These are phyloP conservation scores for Athrips mouffetella DNA, from an alignment of 2,888 invertebrate genomes.

Conservation along the genomic window DNA sequence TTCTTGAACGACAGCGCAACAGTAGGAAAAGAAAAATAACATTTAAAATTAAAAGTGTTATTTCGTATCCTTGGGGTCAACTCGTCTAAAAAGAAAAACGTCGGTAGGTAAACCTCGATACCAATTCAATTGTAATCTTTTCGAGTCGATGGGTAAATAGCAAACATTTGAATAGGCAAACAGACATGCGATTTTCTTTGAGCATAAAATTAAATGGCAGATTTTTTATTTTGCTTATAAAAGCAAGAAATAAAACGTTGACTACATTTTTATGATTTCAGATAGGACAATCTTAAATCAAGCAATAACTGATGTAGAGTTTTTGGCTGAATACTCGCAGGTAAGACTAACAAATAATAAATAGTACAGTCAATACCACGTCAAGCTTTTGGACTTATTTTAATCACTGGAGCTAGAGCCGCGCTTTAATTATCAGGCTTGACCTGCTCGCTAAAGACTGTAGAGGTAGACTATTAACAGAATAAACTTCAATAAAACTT, in stretches of 20 bases:
- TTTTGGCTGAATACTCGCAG: slow-evolving; percentile 76
- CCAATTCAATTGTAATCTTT: not conserved
- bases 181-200: slow-evolving; percentile 22
- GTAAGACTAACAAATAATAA: slow-evolving; percentile 49
- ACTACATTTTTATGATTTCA: slow-evolving; percentile 52
- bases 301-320: slow-evolving; percentile 80
- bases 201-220: slow-evolving; percentile 4
- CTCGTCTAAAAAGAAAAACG: no score
- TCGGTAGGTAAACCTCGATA: no score
- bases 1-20: no score
- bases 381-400: no score
- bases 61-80: no score
- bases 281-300: slow-evolving; percentile 83
- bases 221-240: slow-evolving; percentile 2
- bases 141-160: slow-evolving; percentile 10
- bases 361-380: not conserved
- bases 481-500: no score
- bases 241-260: not conserved
- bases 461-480: no score
- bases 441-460: no score
- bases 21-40: no score
- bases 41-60: no score
- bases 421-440: no score
- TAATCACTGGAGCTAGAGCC: no score
- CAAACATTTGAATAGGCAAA: slow-evolving; percentile 5